A percentile compares a stretch with the other conserved stretches of the same genome.
Evolutionary conservation across 2,113 vertebrate species (phyloP).

Genomic region (Panurus biarmicus): DNA sequence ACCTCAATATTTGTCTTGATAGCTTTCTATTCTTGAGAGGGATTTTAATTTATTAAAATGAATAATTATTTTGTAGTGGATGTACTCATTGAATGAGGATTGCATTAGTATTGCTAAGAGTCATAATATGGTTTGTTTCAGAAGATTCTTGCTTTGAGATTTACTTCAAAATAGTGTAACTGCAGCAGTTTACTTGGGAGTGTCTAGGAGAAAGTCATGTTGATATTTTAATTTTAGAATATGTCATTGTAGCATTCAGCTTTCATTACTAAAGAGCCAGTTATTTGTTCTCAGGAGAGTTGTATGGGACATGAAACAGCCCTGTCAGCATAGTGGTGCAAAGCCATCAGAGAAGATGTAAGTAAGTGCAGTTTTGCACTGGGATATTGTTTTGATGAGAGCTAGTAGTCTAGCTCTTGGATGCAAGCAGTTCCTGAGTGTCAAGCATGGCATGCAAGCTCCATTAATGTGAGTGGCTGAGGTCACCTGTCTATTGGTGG

Average conservation of each 20-base stretch:
- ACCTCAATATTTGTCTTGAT: neutral
- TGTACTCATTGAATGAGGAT: neutral
- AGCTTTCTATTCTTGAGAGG: neutral
- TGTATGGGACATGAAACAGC: neutral
- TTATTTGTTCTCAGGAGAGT: neutral
- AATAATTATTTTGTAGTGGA: neutral
- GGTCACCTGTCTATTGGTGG: neutral
- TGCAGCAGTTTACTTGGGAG: neutral
- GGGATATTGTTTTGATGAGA: too few species aligned
- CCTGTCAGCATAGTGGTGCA: neutral
- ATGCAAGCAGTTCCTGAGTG: neutral
- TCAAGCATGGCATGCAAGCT: neutral
- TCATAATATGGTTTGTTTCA: neutral
- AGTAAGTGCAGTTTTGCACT: too few species aligned
- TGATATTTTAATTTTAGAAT: neutral
- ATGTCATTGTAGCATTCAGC: neutral
- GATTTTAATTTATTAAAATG: conserved; percentile 11
- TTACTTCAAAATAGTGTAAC: neutral
- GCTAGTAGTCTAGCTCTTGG: too few species aligned
- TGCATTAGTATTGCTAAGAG: neutral
- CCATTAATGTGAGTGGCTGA: neutral
- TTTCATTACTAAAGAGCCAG: neutral
- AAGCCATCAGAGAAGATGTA: neutral
- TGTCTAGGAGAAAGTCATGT: neutral
- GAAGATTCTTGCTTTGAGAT: neutral